Conservation (phyloP, 1,140 invertebrate genomes). For the Sarcophaga bullata region DNA sequence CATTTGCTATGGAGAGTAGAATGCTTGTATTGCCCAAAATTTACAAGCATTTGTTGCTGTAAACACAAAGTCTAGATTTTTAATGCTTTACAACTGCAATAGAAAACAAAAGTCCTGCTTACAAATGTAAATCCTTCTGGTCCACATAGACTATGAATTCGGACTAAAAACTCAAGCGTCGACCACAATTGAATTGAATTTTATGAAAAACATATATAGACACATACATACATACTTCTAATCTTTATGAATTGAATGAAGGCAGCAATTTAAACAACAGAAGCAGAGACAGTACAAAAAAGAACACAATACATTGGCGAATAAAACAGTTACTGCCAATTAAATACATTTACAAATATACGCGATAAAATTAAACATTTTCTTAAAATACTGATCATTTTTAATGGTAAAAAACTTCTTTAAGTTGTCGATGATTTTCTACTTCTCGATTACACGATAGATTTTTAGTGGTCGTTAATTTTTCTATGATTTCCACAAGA, state of each 20-base stretch:
- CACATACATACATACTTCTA: background rate
- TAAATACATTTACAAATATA: no score
- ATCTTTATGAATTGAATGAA: conserved; percentile 12
- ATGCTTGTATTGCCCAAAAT: background rate
- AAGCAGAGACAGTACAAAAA: no score
- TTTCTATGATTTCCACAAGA: no score
- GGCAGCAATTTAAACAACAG: background rate
- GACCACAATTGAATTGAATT: conserved; percentile 26
- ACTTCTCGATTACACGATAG: no score
- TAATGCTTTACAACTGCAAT: background rate
- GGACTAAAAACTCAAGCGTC: background rate
- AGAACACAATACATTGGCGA: no score
- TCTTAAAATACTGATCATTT: no score
- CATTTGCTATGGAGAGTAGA: no score
- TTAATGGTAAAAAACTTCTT: no score
- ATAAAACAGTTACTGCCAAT: no score
- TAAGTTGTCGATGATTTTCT: no score
- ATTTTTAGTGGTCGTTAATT: no score
- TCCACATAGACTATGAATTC: conserved; percentile 9
- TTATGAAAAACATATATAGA: background rate
- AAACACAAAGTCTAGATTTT: background rate
- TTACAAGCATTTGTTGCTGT: background rate
- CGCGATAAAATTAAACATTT: no score
- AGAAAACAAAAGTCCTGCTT: conserved; percentile 5
- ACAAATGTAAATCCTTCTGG: conserved; percentile 21